Evolutionary conservation across 2,888 invertebrate species (phyloP).

Genomic region (Epiblema foenella): DNA sequence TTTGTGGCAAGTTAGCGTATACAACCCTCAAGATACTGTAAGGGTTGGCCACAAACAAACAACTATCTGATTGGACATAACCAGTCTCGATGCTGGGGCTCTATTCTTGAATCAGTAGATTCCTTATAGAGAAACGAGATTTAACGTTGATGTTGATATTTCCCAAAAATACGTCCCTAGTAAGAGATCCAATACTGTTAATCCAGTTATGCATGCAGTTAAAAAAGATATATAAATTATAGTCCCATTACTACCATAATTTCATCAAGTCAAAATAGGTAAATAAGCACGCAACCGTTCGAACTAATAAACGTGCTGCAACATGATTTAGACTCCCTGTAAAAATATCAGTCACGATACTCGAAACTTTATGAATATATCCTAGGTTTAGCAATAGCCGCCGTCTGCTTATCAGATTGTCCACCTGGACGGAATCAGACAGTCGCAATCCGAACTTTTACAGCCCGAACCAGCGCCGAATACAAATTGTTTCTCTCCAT

Average conservation of each 20-base stretch:
- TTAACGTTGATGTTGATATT: too few relatives aligned
- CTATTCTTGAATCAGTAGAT: constrained; percentile 7
- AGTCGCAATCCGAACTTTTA: constrained; percentile 66
- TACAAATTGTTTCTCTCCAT: constrained; percentile 76
- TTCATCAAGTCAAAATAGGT: background rate
- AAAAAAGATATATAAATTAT: background rate
- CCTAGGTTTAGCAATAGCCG: constrained; percentile 18
- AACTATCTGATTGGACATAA: constrained; percentile 59
- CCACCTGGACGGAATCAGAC: constrained; percentile 71
- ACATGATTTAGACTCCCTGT: background rate
- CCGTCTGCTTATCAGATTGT: constrained; percentile 68
- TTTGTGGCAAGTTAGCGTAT: background rate
- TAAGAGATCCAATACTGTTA: too few relatives aligned
- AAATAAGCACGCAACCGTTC: background rate
- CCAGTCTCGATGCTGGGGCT: background rate
- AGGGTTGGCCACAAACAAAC: constrained; percentile 57
- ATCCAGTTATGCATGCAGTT: too few relatives aligned
- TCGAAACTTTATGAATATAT: constrained; percentile 9
- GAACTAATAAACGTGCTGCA: background rate
- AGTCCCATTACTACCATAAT: background rate
- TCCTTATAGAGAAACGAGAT: background rate
- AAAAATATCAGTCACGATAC: background rate
- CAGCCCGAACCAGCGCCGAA: constrained; percentile 66
- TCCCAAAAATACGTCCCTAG: too few relatives aligned
- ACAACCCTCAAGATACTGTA: constrained; percentile 36